phyloP scores from a whole-genome alignment of 2,797 vertebrate genomes.

The Acanthiza pusilla region DNA sequence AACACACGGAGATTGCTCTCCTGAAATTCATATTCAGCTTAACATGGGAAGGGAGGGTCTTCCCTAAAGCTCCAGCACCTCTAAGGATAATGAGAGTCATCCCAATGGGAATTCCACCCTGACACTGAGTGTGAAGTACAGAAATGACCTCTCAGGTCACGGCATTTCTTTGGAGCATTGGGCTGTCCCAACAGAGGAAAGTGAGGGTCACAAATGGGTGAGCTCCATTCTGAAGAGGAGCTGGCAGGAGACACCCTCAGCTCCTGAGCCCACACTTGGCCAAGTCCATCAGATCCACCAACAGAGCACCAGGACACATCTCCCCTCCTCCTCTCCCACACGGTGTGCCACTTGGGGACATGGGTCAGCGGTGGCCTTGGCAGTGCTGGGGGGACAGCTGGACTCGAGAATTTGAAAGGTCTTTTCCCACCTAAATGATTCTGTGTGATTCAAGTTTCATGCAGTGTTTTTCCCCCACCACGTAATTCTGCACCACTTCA shows the following conservation, averaged over 20 bases:
- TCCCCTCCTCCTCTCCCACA: background rate
- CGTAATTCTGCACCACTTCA: rapidly evolving
- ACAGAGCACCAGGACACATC: background rate
- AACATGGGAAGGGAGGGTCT: background rate
- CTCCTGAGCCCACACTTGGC: background rate
- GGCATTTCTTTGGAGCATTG: background rate
- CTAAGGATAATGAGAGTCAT: background rate
- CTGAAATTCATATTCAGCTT: background rate
- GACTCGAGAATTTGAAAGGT: background rate
- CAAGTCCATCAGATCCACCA: background rate
- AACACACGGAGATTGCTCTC: rapidly evolving
- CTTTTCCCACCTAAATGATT: background rate
- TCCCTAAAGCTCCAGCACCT: background rate
- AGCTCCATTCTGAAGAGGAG: background rate
- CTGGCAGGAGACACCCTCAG: background rate
- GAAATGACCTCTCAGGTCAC: background rate
- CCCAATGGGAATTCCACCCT: background rate
- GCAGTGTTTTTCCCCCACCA: background rate
- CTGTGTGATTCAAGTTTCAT: background rate
- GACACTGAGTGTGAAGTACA: background rate
- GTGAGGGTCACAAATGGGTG: rapidly evolving
- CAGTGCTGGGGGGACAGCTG: background rate
- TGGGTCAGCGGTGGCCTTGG: background rate
- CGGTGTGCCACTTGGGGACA: background rate
- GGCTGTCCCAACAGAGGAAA: background rate